A percentile compares a stretch with the other conserved stretches of the same genome.
Conservation (phyloP, 2,888 invertebrate genomes). For the Minunthozetes semirufus region DNA sequence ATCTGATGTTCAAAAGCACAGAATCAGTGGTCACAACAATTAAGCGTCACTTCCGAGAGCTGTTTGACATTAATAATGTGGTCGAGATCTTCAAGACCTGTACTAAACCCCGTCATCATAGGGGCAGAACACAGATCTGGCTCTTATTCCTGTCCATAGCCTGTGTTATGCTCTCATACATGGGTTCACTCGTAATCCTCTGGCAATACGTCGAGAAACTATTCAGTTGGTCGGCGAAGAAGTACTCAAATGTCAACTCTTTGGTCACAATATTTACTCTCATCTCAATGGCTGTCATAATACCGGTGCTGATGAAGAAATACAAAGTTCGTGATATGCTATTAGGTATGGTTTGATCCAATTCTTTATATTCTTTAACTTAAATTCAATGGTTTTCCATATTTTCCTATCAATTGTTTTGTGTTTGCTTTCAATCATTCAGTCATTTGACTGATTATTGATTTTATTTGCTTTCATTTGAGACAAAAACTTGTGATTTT, state of each 20-base stretch:
- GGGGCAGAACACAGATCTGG: constrained; percentile 38
- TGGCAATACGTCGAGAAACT: constrained; percentile 35
- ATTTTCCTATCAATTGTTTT: not conserved
- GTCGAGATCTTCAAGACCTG: constrained; percentile 35
- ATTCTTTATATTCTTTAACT: not conserved
- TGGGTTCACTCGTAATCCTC: constrained; percentile 30
- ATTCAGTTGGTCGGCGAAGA: constrained; percentile 34
- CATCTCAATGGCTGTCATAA: constrained; percentile 30
- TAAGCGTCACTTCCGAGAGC: constrained; percentile 31
- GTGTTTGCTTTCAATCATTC: not conserved
- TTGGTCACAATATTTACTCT: constrained; percentile 21
- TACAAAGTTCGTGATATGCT: constrained; percentile 29
- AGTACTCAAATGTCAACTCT: constrained; percentile 32
- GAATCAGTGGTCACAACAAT: not conserved
- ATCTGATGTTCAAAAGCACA: not conserved
- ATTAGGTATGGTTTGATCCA: not conserved
- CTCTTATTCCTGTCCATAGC: constrained; percentile 36
- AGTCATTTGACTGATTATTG: not conserved
- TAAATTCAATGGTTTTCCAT: not conserved
- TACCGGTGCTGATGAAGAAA: constrained; percentile 28
- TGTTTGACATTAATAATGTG: constrained; percentile 36
- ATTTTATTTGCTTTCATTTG: not conserved
- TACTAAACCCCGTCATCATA: constrained; percentile 29
- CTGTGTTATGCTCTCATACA: constrained; percentile 28
- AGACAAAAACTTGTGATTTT: no score